phyloP scores from a whole-genome alignment of 2,797 vertebrate genomes.

The Gobionotothen gibberifrons region DNA sequence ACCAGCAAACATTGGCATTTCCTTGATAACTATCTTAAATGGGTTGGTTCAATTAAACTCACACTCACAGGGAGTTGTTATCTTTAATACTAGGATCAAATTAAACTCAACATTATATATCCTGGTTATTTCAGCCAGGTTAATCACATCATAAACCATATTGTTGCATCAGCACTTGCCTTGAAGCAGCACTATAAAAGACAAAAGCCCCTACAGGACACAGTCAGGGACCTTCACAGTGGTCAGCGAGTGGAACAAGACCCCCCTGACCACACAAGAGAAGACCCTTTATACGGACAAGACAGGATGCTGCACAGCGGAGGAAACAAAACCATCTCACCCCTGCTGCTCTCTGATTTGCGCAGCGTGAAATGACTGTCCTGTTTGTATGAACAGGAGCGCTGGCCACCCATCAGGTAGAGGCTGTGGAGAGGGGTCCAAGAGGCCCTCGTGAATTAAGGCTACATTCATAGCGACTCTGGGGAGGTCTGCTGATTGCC shows the following conservation, averaged over 20 bases:
- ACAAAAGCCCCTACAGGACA: conserved; percentile 32
- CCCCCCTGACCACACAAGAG: conserved; percentile 45
- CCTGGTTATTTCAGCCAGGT: neutral
- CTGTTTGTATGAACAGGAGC: conserved; percentile 48
- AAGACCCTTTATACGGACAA: conserved; percentile 32
- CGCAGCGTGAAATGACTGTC: conserved; percentile 56
- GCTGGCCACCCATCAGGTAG: conserved; percentile 72
- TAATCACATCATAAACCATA: conserved; percentile 6
- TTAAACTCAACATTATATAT: conserved; percentile 12
- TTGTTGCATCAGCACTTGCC: conserved; percentile 16
- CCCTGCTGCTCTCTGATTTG: conserved; percentile 62
- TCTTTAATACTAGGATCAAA: conserved; percentile 1
- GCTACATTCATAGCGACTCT: conserved; percentile 61
- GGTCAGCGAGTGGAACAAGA: conserved; percentile 42
- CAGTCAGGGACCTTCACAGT: conserved; percentile 33
- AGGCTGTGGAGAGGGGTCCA: conserved; percentile 45
- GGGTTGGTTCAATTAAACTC: neutral
- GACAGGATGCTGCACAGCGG: conserved; percentile 45
- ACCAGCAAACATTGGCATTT: neutral
- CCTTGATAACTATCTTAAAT: conserved; percentile 9
- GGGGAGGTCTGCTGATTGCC: conserved; percentile 76
- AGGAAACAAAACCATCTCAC: conserved; percentile 41
- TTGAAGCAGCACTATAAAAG: conserved; percentile 23
- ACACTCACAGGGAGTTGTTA: neutral
- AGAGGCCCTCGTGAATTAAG: conserved; percentile 71